These are phyloP conservation scores for Caenorhabditis imperialis DNA, from an alignment of 2,888 invertebrate species.

Conservation along the genomic window DNA sequence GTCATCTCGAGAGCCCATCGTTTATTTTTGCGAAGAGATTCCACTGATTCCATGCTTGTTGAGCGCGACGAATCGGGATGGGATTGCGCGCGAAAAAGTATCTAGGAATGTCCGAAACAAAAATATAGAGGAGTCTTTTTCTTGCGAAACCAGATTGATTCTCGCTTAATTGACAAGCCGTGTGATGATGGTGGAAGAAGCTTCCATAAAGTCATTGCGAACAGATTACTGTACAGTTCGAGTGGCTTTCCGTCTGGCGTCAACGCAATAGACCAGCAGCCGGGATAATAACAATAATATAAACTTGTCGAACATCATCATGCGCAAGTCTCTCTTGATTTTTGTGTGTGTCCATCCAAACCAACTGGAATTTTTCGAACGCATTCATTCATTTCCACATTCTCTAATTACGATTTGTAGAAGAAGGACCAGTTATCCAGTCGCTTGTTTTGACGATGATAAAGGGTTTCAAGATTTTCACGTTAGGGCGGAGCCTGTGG, in stretches of 20 bases:
- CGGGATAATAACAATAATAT: constrained; percentile 54
- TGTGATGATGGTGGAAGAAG: constrained; percentile 6
- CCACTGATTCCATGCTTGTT: neutral
- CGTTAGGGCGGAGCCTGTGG: neutral
- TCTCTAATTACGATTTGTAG: constrained; percentile 46
- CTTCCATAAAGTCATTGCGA: neutral
- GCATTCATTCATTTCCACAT: constrained; percentile 24
- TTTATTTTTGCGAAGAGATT: constrained; percentile 25
- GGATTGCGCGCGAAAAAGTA: constrained; percentile 38
- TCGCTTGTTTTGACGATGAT: constrained; percentile 9
- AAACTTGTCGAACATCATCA: constrained; percentile 52
- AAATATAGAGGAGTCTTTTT: constrained; percentile 4
- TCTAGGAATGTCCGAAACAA: constrained; percentile 45
- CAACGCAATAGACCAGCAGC: neutral
- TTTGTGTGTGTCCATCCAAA: constrained; percentile 1
- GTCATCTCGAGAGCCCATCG: constrained; percentile 16
- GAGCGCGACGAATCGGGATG: neutral
- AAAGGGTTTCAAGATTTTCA: constrained; percentile 31
- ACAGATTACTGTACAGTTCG: constrained; percentile 46
- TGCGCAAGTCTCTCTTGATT: constrained; percentile 23
- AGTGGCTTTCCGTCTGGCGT: constrained; percentile 9
- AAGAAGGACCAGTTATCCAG: constrained; percentile 39
- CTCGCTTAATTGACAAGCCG: constrained; percentile 52
- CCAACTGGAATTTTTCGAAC: constrained; percentile 51
- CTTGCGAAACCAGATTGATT: constrained; percentile 47